Conservation (phyloP, 1,140 invertebrate species). For the Bombus huntii region DNA sequence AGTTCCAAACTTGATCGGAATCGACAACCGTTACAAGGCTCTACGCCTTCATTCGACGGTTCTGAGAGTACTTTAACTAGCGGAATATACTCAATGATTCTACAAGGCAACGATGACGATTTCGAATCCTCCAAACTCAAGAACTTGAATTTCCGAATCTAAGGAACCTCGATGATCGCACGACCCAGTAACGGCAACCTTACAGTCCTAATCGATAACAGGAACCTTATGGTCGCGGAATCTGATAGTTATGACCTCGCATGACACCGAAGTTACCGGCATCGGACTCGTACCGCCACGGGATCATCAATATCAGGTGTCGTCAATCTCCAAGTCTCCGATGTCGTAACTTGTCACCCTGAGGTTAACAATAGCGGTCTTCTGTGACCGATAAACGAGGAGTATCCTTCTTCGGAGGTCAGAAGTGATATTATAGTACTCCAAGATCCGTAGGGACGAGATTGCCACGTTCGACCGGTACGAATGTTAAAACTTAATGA, state of each 20-base stretch:
- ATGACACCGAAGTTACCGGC: conserved; percentile 1
- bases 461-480: not conserved
- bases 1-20: not conserved
- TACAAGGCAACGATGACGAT: no score
- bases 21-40: not conserved
- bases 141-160: not conserved
- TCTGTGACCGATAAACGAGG: not conserved
- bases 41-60: not conserved
- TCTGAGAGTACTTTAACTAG: not conserved
- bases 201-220: not conserved
- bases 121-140: not conserved
- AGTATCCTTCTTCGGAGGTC: no score
- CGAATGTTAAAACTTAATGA: not conserved
- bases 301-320: conserved; percentile 30
- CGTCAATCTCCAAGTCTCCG: conserved; percentile 11
- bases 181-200: not conserved
- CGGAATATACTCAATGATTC: not conserved
- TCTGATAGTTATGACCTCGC: not conserved
- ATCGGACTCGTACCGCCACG: not conserved
- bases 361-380: not conserved
- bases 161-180: not conserved
- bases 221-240: not conserved
- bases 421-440: not conserved
- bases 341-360: conserved; percentile 5
- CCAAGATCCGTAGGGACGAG: not conserved